Evolutionary conservation across 2,888 invertebrate genomes (phyloP).

Genomic region (Ophion costatus): DNA sequence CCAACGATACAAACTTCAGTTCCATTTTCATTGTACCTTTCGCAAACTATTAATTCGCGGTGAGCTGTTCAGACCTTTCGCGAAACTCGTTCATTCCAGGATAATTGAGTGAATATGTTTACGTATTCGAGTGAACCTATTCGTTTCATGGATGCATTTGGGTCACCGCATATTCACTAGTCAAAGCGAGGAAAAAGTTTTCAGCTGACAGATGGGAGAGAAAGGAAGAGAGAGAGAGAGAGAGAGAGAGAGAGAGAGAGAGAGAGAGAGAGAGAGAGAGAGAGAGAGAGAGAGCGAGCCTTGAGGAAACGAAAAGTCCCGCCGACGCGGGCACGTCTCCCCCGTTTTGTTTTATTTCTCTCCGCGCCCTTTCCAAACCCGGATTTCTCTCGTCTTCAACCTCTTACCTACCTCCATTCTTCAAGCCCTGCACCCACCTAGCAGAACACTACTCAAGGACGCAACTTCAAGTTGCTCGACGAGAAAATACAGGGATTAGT

Average conservation of each 20-base stretch:
- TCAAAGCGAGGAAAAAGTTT: constrained; percentile 34
- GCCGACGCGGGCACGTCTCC: constrained; percentile 24
- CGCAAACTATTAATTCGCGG: not conserved
- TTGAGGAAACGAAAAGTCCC: not conserved
- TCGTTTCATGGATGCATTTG: constrained; percentile 23
- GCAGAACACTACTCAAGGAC: constrained; percentile 33
- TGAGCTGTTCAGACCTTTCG: not conserved
- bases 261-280: not conserved
- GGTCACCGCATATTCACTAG: constrained; percentile 48
- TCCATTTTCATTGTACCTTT: not conserved
- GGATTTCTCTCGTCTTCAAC: constrained; percentile 40
- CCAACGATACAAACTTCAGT: too few relatives aligned
- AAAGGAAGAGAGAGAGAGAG: not conserved
- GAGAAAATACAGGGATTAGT: constrained; percentile 71
- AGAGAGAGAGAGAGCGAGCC: not conserved
- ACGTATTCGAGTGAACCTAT: constrained; percentile 1
- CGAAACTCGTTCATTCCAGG: not conserved
- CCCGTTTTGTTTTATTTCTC: constrained; percentile 33
- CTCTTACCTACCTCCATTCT: constrained; percentile 10
- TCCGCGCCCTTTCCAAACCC: constrained; percentile 3
- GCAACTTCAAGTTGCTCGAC: constrained; percentile 64
- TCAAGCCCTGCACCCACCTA: constrained; percentile 9
- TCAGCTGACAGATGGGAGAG: constrained; percentile 21
- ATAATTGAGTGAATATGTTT: constrained; percentile 22
- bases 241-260: not conserved